Evolutionary conservation across 2,797 vertebrate genomes (phyloP), one percentile per base, ranked within the genome.

Genomic region (Rhinella marina): DNA sequence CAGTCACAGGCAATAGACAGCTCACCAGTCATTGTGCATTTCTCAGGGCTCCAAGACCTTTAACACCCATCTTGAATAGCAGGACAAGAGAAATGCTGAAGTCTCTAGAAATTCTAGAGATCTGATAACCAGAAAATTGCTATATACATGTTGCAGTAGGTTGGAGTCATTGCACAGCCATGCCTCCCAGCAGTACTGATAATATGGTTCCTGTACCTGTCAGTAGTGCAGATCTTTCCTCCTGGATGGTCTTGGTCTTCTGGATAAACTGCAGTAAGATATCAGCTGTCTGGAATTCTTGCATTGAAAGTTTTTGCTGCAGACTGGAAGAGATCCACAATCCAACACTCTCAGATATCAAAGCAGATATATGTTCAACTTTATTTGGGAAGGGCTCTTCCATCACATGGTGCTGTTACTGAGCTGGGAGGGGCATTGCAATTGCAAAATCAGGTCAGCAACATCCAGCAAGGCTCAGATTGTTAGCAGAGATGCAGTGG

Each of bases 331-430:
- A n/a, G 87, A 91, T 88, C 87, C 88, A 0, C 91, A 0, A 90
- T 2, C 89, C 89, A 19, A 27, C 89, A 25, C 0, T 87, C 90
- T 81, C 90, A 68, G 90, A 88, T 3, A 91, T 82, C 90, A 87
- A 17, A 90, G 21, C 92, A 13, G 91, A 59, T 91, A 87, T 88
- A 92, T 90, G 86, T 87, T 90, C 92, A 93, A 93, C 93, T 94
- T 94, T 94, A 93, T 94, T 92, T 91, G 91, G 90, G 88, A 85
- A 87, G 88, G 92, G 83, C 25, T 0, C 50, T 77, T 48, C 3
- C 88, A 91, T 91, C 92, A 92, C 91, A 92, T 90, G 92, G 91
- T 82, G 84, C 90, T 83, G 59, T 62, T 89, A 2, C 50, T 82
- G 0, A 86, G 0, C 82, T 8, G 93, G 93, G 93, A 92, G 93